Base-by-base conservation (phyloP, 1,140 invertebrate genomes). In the Brachionus koreanus region DNA sequence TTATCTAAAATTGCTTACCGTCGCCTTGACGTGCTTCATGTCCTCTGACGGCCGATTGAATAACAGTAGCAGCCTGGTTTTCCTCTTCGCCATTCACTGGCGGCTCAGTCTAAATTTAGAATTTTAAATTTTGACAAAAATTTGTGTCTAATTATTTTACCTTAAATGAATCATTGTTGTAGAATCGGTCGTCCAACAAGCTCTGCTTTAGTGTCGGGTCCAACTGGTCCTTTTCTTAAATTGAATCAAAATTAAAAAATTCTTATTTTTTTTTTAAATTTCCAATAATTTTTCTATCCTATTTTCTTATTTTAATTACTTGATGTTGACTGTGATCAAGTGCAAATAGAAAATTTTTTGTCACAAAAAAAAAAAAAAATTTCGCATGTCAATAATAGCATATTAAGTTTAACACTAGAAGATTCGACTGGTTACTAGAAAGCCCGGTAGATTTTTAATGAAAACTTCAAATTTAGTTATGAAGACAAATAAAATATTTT, bases 41-140 rank as follows among this genome's bases (percentile, higher is more conserved):
- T 1, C 92, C 92, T 67, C 92, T 89, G 86, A 92, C 93, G 74
- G 91, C 90, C 39, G 92, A 92, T 86, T 93, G 93, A 74, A 93
- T 93, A 85, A 91, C 93, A 3, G 91, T 92, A 12, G 93, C 93
- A 25, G 92, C 93, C 83, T 87, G 83, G 69, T 87, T 86, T 43
- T 84, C 82, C 43, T 86, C 86, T 74, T 85, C 42, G 10, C 57
- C 79, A 82, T 82, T 82, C 1, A 82, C 79, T 13, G 79, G 61
- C 6, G 37, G 29, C n/a, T 65, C 61, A 9, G n/a, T 49, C 76
- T 81, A 61, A 37, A 61, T 57, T 43, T 19, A n/a, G n/a, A n/a
- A 57, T 39, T 33, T 79, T 19, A 23, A 43, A 75, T 25, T 43
- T 9, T 61, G 5, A 12, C 16, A 12, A 10, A 23, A 19, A 7